Percentiles rank a stretch among this genome's conserved stretches.
These are phyloP conservation scores for Nesoenas mayeri DNA, from an alignment of 2,113 vertebrate species.

Conservation along the genomic window DNA sequence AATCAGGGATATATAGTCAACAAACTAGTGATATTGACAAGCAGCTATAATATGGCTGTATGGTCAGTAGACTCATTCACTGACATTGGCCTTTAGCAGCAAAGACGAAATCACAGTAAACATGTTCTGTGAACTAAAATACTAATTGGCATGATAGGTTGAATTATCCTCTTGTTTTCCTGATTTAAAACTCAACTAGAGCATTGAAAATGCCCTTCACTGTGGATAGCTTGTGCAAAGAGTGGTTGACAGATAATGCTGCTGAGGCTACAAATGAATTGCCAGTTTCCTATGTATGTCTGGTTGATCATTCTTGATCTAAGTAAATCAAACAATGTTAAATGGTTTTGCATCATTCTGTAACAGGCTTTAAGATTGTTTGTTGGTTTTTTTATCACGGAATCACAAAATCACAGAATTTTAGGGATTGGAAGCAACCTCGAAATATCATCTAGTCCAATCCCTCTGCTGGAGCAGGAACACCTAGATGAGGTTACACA, in stretches of 20 bases:
- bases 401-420: no score
- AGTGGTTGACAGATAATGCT: background rate
- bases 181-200: background rate
- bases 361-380: background rate
- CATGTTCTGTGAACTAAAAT: background rate
- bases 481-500: no score
- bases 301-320: background rate
- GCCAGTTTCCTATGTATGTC: background rate
- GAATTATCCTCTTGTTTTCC: background rate
- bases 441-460: no score
- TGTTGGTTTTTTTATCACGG: background rate
- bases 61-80: background rate
- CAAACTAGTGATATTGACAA: background rate
- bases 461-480: no score
- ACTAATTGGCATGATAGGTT: no score
- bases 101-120: background rate
- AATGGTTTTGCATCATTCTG: background rate
- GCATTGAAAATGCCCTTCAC: background rate
- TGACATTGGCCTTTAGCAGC: background rate
- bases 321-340: background rate
- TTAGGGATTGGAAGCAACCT: no score
- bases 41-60: background rate
- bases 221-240: background rate
- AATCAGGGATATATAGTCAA: background rate
- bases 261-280: background rate